Base-by-base conservation (phyloP, 2,888 invertebrate genomes). In the Caenorhabditis angaria region DNA sequence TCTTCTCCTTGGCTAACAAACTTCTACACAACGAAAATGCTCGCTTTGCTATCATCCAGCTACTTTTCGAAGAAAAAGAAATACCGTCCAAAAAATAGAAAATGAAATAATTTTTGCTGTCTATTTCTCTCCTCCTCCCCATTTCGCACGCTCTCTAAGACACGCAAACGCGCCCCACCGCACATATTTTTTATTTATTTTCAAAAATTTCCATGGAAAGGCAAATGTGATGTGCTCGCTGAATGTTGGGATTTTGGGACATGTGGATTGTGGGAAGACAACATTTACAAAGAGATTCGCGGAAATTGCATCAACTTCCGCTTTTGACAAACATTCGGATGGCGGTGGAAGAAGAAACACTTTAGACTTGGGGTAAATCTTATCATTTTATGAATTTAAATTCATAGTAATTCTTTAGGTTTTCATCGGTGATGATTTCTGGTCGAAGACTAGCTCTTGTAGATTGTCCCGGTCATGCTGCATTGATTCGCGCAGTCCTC, bases 391-490 rank as follows among this genome's bases (percentile, higher is more conserved):
- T 2, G 8, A 48, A 8, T 29, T 10, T 47, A n/a, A n/a, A 24
- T 18, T 27, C 48, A n/a, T 4, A 18, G 12, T 28, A 50, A 12
- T 47, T 4, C 32, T 73, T 48, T 60, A 81, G 81, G 53, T 82
- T 83, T 64, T 83, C 83, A 8, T 77, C 80, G 27, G 50, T 81
- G 65, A 54, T 54, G 12, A 61, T 79, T 1, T 65, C 61, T 14
- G 87, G 88, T 41, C 83, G 92, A 59, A 92, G 92, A 84, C 90
- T 91, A 72, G 93, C 93, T 0, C 89, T 93, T 57, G 92, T 93
- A 1, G 93, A 93, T 87, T 93, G 93, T 86, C 93, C 93, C 0
- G 93, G 93, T 0, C 93, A 93, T 89, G 92, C 93, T 0, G 92
- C 92, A 61, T 89, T 93, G 0, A 92, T 93, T 65, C 89, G 91